Base-by-base conservation (phyloP, 1,140 invertebrate genomes). In the Apis laboriosa region DNA sequence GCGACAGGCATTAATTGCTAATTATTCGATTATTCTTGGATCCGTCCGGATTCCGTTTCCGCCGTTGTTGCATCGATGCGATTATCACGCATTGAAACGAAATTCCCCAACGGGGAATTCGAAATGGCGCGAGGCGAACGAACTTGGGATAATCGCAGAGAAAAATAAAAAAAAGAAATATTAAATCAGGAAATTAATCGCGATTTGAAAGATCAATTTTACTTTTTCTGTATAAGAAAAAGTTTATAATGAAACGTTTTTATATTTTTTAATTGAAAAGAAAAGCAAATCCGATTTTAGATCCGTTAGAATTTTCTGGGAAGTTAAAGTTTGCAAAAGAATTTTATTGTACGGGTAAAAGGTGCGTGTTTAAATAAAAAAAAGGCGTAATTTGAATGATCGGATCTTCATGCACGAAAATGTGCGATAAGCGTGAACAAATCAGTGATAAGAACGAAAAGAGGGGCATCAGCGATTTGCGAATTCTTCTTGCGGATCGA, bases 1-100 rank as follows among this genome's bases (percentile, higher is more conserved):
- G 11, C 66, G 19, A 15, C 55, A 51, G 34, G 9, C 76, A 56
- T 70, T 78, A 78, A 78, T 78, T 60, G 66, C 66, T 78, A 78
- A 78, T 78, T 70, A 78, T 58, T 51, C 55, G 17, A 55, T n/a
- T 21, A 9, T 28, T 28, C 2, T n/a, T 11, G 21, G 34, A n/a
- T n/a, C n/a, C n/a, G n/a, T n/a, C n/a, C n/a, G n/a, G n/a, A 3
- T 28, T 1, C 28, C 11, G n/a, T 9, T 51, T 34, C 17, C n/a
- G 34, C 0, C 15, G 17, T 19, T 13, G 1, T 17, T 17, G 13
- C 21, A 28, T 28, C 28, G 28, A 28, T 34, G 34, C 3, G 24
- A 61, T 75, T 61, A n/a, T 13, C 49, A 15, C 58, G 24, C n/a
- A n/a, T 19, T 51, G 12, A 21, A 19, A 58, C 24, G 19, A 34